Evolutionary conservation across 2,113 vertebrate genomes (phyloP).

Genomic region (Oryzias javanicus): DNA sequence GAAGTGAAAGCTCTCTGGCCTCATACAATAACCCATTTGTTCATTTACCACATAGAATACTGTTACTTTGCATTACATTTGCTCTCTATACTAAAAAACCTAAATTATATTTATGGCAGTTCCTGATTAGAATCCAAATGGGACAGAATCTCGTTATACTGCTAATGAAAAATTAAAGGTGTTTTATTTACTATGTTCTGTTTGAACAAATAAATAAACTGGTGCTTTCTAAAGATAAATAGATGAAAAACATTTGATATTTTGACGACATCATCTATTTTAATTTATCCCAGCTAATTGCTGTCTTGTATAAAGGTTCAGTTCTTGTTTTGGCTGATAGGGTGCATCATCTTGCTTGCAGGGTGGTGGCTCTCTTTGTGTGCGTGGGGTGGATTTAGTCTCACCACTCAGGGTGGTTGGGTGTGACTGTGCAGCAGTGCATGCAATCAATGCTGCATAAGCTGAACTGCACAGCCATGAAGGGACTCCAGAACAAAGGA

Average conservation of each 20-base stretch:
- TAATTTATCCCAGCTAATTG: background rate
- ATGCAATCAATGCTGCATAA: conserved; percentile 1
- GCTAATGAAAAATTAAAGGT: background rate
- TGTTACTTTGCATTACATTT: conserved; percentile 4
- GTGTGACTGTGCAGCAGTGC: conserved; percentile 3
- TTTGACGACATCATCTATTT: background rate
- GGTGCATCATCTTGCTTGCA: background rate
- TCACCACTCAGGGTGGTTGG: conserved; percentile 14
- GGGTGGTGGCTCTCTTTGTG: conserved; percentile 54
- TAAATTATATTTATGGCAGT: background rate
- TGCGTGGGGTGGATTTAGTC: conserved; percentile 21
- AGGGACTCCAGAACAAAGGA: too few relatives aligned
- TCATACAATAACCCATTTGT: background rate
- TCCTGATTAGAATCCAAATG: too few relatives aligned
- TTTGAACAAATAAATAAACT: conserved; percentile 1
- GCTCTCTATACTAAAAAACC: background rate
- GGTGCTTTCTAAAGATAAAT: background rate
- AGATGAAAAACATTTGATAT: background rate
- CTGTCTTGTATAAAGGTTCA: too few relatives aligned
- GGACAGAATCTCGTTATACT: too few relatives aligned
- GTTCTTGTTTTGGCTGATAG: background rate
- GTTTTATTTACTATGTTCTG: conserved; percentile 1
- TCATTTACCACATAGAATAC: conserved; percentile 18
- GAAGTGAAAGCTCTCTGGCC: conserved; percentile 8
- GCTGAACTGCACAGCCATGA: background rate